phyloP scores from a whole-genome alignment of 64 coral and sea anemone genomes.

The Porites australiensis region DNA sequence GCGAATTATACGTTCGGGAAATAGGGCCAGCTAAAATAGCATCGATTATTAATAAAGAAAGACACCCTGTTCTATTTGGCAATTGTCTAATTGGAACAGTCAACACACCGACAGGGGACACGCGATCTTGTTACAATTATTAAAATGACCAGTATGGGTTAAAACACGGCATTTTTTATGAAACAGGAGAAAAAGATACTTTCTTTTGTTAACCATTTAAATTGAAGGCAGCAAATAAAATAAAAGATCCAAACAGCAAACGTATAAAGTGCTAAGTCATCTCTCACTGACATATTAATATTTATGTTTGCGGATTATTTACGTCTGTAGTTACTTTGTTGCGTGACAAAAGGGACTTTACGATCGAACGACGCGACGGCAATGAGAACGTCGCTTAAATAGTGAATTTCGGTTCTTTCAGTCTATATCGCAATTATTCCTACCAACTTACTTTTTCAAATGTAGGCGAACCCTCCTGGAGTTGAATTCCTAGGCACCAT shows the following conservation, averaged over 20 bases:
- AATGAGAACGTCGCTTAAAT: too few species aligned
- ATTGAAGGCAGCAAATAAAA: too few species aligned
- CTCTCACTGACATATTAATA: not conserved
- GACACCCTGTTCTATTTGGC: not conserved
- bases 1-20: not conserved
- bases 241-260: not conserved
- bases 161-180: too few species aligned
- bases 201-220: not conserved
- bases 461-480: too few species aligned
- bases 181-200: not conserved
- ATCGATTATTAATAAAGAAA: too few species aligned
- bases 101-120: not conserved
- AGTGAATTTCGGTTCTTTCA: too few species aligned
- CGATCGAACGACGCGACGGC: too few species aligned
- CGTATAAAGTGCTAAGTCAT: constrained; percentile 2
- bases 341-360: not conserved
- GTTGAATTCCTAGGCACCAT: too few species aligned
- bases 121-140: not conserved
- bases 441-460: too few species aligned
- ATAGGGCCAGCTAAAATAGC: too few species aligned
- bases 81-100: not conserved
- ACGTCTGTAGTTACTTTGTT: not conserved
- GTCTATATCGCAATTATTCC: too few species aligned
- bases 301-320: too few species aligned
- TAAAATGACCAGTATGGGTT: not conserved